Base-by-base conservation (phyloP, 2,888 invertebrate genomes). In the Trisateles emortualis region DNA sequence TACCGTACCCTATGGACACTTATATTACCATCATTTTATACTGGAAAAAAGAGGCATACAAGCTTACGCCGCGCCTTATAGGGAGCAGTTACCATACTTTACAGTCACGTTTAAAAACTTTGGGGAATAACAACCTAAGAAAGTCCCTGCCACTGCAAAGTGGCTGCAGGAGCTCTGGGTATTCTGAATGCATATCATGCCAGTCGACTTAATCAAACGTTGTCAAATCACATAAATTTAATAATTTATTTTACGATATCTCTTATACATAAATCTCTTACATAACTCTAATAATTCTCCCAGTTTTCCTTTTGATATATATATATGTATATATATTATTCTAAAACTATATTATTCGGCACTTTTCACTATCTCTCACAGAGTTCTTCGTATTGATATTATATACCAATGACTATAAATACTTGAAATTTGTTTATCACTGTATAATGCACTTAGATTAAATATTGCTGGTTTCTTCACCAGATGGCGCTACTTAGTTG, bases 301-400 rank as follows among this genome's bases (percentile, higher is more conserved):
- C 61, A 74, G 59, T 56, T 62, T 69, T 67, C 57, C 13, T 51
- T 52, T 57, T 67, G 53, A 59, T 52, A 57, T 59, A 35, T 30
- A 41, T n/a, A 22, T 55, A 24, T 48, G 61, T 57, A 60, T 36
- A 50, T 57, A 52, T 72, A 64, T 49, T 40, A 39, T 53, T 73
- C 70, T 72, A 62, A 49, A 43, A 38, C 51, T 70, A 68, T 16
- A 40, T 46, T 72, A 58, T 70, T 71, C 59, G 77, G 78, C 77
- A 77, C 77, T 55, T 75, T 70, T 67, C 63, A 56, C 62, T 44
- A 54, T 50, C 75, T 68, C 59, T 60, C 40, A 51, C n/a, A 63
- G 64, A 69, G 63, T 67, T 36, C 49, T 46, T 52, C 49, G 33
- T 65, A 52, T 61, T 56, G 68, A 64, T 71, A 71, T 71, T 56